Evolutionary conservation across 2,888 invertebrate species (phyloP), one percentile per base, ranked within the genome.

Genomic region (Catocala fraxini): DNA sequence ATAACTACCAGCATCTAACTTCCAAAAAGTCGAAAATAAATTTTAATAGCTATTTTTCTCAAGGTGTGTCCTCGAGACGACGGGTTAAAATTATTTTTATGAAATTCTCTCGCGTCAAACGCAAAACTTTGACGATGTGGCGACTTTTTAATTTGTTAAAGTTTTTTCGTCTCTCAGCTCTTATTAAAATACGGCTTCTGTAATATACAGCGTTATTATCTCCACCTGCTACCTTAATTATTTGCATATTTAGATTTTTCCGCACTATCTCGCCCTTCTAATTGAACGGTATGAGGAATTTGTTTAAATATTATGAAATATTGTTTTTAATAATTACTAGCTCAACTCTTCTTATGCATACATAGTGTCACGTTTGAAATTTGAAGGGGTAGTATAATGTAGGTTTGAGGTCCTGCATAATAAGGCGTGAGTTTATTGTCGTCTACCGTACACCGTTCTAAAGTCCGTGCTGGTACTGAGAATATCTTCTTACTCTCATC

Each of bases 141-240:
- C 71, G 84, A 85, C 83, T 84, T 89, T 87, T 84, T 85, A 89
- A 87, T 85, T 85, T 83, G 80, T 83, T 82, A 68, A 64, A 72
- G 70, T 65, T 67, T 73, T 82, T 80, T 80, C 71, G 59, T 75
- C 73, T 70, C 68, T 73, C 65, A 55, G 65, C 70, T 71, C 72
- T 78, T 79, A 79, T 81, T 81, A 77, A 83, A 83, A 79, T 71
- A 35, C 55, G 72, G 73, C 77, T 65, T 66, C 61, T 68, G 68
- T 79, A 76, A 80, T 83, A 68, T 78, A 75, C 75, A 68, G 48
- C 59, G 70, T 59, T 75, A 76, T 83, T 78, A 74, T 70, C 66
- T 63, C 68, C 85, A 85, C 79, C 83, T 83, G 83, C 57, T 57
- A 49, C 68, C 74, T 59, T 71, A 67, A 75, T 79, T 75, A 71